Evolutionary conservation across 2,113 vertebrate genomes (phyloP).

Genomic region (Opisthocomus hoazin): DNA sequence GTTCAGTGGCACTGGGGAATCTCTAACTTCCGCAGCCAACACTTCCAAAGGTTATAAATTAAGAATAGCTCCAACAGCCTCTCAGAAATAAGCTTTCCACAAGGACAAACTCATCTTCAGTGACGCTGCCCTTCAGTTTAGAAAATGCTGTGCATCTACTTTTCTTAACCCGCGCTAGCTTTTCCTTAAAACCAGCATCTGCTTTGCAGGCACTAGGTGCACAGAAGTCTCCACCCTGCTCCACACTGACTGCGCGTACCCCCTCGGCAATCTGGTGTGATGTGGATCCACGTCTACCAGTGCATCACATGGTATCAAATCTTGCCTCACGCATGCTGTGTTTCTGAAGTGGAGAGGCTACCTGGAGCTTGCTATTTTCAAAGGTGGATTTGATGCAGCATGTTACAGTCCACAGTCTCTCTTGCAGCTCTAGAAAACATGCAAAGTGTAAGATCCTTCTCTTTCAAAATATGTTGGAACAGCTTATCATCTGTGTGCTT

Average conservation of each 20-base stretch:
- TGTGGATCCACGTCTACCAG: rapidly evolving
- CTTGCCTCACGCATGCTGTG: too few relatives aligned
- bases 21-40: not conserved
- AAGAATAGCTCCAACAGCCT: not conserved
- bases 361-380: not conserved
- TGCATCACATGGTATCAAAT: not conserved
- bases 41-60: not conserved
- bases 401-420: not conserved
- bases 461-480: not conserved
- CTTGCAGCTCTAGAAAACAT: not conserved
- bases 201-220: not conserved
- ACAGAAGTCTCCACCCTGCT: not conserved
- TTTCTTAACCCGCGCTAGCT: not conserved
- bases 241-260: too few relatives aligned
- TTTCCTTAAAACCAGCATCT: not conserved
- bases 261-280: too few relatives aligned
- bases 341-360: too few relatives aligned
- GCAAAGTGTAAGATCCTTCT: not conserved
- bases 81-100: not conserved
- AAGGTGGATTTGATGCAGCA: not conserved
- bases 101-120: not conserved
- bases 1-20: not conserved
- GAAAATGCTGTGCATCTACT: not conserved
- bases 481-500: not conserved
- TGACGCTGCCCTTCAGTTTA: not conserved